Conservation (phyloP, 2,888 invertebrate genomes). For the Machimus rusticus region DNA sequence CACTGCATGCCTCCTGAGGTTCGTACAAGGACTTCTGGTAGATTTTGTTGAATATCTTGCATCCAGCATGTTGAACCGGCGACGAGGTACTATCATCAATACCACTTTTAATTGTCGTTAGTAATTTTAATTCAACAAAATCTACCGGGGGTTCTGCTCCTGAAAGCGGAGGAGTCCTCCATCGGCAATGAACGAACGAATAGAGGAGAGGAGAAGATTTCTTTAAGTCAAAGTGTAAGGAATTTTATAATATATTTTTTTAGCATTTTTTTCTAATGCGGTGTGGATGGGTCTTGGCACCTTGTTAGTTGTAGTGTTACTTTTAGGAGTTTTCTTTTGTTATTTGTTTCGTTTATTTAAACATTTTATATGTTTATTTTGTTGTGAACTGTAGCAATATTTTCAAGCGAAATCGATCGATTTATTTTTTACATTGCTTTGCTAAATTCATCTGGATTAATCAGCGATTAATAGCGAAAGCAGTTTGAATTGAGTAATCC, state of each 20-base stretch:
- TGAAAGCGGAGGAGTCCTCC: neutral
- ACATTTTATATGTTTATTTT: neutral
- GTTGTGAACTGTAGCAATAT: constrained; percentile 26
- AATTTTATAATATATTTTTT: constrained; percentile 40
- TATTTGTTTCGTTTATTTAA: neutral
- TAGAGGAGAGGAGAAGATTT: neutral
- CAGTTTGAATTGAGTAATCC: neutral
- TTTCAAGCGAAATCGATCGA: neutral
- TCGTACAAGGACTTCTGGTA: constrained; percentile 65
- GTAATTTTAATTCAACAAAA: constrained; percentile 31
- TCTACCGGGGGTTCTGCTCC: constrained; percentile 44
- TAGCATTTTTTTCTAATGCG: constrained; percentile 35
- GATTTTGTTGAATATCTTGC: constrained; percentile 52
- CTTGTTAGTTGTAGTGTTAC: constrained; percentile 9
- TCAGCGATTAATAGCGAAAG: neutral
- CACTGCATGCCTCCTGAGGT: constrained; percentile 64
- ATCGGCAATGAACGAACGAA: constrained; percentile 11
- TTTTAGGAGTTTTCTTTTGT: constrained; percentile 23
- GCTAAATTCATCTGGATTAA: neutral
- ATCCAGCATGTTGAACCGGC: neutral
- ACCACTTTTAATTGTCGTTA: neutral
- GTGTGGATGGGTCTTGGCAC: constrained; percentile 26
- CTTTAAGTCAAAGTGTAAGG: constrained; percentile 21
- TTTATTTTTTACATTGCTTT: constrained; percentile 2
- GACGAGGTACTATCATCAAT: neutral